Percentiles rank a stretch among this genome's conserved stretches.
These are phyloP conservation scores for Vanessa atalanta DNA, from an alignment of 1,140 invertebrate species.

Conservation along the genomic window DNA sequence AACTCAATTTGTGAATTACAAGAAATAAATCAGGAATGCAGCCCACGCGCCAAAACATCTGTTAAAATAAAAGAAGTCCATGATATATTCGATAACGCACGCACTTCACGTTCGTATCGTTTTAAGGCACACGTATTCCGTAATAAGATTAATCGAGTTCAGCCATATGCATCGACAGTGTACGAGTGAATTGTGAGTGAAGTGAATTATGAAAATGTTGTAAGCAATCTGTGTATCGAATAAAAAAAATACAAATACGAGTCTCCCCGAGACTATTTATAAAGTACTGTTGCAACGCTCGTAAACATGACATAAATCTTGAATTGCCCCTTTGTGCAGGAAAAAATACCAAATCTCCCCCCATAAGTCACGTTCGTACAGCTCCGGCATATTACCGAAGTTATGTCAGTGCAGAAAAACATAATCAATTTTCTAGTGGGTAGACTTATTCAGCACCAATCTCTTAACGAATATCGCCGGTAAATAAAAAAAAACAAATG, in stretches of 20 bases:
- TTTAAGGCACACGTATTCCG: constrained; percentile 40
- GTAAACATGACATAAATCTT: constrained; percentile 59
- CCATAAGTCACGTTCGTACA: constrained; percentile 37
- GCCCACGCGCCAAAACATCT: constrained; percentile 27
- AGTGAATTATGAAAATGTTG: constrained; percentile 52
- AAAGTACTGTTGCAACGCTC: constrained; percentile 44
- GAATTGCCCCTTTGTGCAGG: constrained; percentile 34
- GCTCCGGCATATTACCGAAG: constrained; percentile 34
- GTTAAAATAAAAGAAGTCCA: constrained; percentile 30
- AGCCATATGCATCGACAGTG: constrained; percentile 42
- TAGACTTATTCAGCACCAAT: constrained; percentile 16
- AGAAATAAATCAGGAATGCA: constrained; percentile 40
- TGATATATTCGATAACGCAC: constrained; percentile 41
- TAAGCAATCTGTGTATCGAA: constrained; percentile 42
- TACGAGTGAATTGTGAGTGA: constrained; percentile 2
- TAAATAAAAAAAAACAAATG: constrained; percentile 4
- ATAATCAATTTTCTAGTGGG: constrained; percentile 20
- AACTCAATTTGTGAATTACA: constrained; percentile 24
- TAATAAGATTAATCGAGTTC: constrained; percentile 47
- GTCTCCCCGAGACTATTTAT: constrained; percentile 19
- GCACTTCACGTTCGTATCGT: constrained; percentile 16
- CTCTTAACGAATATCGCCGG: background rate
- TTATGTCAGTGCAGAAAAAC: constrained; percentile 31
- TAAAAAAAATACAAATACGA: constrained; percentile 37
- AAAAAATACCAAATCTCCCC: constrained; percentile 35